These are phyloP conservation scores for Meiosimyza decipiens DNA, from an alignment of 2,888 invertebrate genomes.

Conservation along the genomic window DNA sequence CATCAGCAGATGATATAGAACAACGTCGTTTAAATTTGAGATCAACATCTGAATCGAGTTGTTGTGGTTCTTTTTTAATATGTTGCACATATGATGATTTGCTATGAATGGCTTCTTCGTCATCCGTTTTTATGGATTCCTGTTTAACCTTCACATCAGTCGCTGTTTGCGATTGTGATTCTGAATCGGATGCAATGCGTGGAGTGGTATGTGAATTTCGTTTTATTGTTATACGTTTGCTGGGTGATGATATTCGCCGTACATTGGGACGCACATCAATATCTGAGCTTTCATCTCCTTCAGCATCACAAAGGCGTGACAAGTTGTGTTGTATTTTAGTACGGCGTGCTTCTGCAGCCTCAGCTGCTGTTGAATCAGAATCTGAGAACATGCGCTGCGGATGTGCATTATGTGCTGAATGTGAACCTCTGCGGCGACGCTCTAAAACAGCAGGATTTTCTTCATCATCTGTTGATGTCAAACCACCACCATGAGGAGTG, in stretches of 20 bases:
- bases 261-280: slow-evolving; percentile 60
- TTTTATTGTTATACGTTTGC: slow-evolving; percentile 69
- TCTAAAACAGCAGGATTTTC: slow-evolving; percentile 47
- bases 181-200: slow-evolving; percentile 82
- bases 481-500: slow-evolving; percentile 39
- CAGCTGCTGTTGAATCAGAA: slow-evolving; percentile 68
- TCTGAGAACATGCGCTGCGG: slow-evolving; percentile 61
- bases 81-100: slow-evolving; percentile 66
- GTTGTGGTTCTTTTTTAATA: slow-evolving; percentile 70
- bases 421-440: slow-evolving; percentile 45
- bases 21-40: slow-evolving; percentile 53
- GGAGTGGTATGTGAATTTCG: slow-evolving; percentile 74
- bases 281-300: slow-evolving; percentile 65
- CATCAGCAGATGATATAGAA: slow-evolving; percentile 67
- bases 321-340: slow-evolving; percentile 66
- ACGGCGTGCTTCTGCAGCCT: slow-evolving; percentile 44
- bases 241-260: slow-evolving; percentile 60
- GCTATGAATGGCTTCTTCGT: slow-evolving; percentile 46
- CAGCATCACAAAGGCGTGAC: slow-evolving; percentile 68
- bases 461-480: slow-evolving; percentile 64
- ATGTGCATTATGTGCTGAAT: slow-evolving; percentile 44
- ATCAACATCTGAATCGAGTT: slow-evolving; percentile 42
- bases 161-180: slow-evolving; percentile 57
- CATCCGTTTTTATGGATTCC: slow-evolving; percentile 40
- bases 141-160: slow-evolving; percentile 51